Conservation (phyloP, 2,888 invertebrate genomes). For the Standfussiana lucernea region DNA sequence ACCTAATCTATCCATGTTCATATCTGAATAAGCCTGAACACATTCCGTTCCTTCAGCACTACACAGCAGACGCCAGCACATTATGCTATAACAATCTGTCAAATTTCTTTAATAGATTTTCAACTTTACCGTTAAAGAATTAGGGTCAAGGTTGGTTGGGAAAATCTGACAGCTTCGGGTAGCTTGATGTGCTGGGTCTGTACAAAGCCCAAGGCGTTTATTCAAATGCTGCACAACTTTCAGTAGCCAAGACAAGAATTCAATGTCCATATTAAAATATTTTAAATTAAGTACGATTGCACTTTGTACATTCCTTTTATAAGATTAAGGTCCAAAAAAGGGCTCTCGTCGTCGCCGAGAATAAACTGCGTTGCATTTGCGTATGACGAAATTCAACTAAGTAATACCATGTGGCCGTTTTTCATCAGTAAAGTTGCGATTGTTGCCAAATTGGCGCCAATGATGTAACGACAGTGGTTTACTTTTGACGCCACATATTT, state of each 20-base stretch:
- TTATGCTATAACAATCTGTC: too few species aligned
- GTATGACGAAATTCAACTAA: conserved; percentile 54
- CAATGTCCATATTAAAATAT: conserved; percentile 32
- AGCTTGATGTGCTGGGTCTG: too few species aligned
- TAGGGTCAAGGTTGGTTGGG: too few species aligned
- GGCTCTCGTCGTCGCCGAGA: conserved; percentile 32
- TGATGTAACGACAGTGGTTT: conserved; percentile 60
- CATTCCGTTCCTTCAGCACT: not conserved
- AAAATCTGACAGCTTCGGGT: too few species aligned
- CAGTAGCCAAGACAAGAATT: conserved; percentile 13
- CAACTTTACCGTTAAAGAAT: too few species aligned
- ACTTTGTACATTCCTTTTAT: conserved; percentile 31
- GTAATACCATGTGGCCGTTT: conserved; percentile 40
- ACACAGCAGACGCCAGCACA: too few species aligned
- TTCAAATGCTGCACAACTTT: conserved; percentile 8
- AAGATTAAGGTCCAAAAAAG: conserved; percentile 57
- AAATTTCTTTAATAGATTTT: too few species aligned
- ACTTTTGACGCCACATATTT: conserved; percentile 63
- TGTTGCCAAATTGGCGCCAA: conserved; percentile 63
- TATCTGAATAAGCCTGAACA: not conserved
- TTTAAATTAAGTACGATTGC: conserved; percentile 32
- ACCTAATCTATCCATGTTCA: not conserved
- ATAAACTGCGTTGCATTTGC: conserved; percentile 39
- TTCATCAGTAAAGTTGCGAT: conserved; percentile 50
- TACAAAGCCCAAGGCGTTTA: not conserved